Percentiles rank a stretch among this genome's conserved stretches.
These are phyloP conservation scores for Aleiodes sp. DNA, from an alignment of 1,140 invertebrate species.

Conservation along the genomic window DNA sequence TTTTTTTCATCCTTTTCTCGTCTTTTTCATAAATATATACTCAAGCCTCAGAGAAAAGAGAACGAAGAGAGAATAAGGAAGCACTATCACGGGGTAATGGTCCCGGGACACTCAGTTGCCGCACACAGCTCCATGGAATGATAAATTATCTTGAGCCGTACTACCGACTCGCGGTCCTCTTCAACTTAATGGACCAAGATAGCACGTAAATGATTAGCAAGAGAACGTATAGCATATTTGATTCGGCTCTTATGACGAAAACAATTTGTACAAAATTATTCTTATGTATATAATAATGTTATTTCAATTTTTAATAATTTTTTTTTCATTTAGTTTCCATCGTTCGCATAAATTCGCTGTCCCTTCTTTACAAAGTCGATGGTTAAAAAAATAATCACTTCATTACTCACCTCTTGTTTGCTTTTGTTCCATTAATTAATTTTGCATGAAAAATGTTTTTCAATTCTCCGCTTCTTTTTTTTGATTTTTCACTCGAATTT, in stretches of 20 bases:
- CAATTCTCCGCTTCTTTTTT: no score
- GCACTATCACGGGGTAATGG: slow-evolving; percentile 29
- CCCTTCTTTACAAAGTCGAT: no score
- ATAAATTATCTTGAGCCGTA: slow-evolving; percentile 41
- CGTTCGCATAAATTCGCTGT: background rate
- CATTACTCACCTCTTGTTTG: no score
- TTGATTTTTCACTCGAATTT: no score
- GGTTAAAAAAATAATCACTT: no score
- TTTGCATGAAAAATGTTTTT: no score
- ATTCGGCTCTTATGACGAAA: slow-evolving; percentile 30
- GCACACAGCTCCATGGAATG: slow-evolving; percentile 25
- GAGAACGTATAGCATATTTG: slow-evolving; percentile 24
- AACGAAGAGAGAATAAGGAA: slow-evolving; percentile 21
- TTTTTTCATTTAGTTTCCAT: background rate
- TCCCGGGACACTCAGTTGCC: slow-evolving; percentile 28
- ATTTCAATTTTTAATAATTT: background rate
- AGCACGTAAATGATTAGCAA: slow-evolving; percentile 30
- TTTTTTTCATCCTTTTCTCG: background rate
- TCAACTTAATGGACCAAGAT: slow-evolving; percentile 39
- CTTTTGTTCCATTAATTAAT: no score
- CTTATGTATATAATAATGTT: background rate
- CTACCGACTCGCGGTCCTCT: slow-evolving; percentile 37
- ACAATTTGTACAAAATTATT: slow-evolving; percentile 32
- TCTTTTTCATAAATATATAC: no score
- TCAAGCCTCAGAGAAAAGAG: background rate